A percentile compares a stretch with the other conserved stretches of the same genome.
These are phyloP conservation scores for Drosophila putrida DNA, from an alignment of 2,888 invertebrate species.

Conservation along the genomic window DNA sequence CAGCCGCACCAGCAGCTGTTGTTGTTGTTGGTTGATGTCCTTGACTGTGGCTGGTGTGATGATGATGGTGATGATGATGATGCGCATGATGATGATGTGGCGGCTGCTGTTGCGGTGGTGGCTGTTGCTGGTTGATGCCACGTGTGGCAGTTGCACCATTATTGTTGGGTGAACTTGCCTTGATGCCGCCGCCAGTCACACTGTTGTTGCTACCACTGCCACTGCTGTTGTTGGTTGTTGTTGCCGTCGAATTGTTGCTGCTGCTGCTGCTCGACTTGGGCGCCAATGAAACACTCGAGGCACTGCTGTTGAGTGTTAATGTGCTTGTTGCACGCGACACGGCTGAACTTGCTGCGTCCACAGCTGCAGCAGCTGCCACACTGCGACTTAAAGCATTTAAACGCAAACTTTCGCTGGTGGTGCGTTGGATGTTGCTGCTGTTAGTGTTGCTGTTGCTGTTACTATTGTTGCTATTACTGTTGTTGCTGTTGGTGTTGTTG, in stretches of 20 bases:
- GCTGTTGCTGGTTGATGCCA: constrained; percentile 25
- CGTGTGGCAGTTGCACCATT: constrained; percentile 60
- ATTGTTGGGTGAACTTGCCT: constrained; percentile 82
- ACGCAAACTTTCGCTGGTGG: constrained; percentile 91
- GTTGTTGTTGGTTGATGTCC: constrained; percentile 57
- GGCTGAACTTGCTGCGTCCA: constrained; percentile 18
- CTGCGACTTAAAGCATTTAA: constrained; percentile 82
- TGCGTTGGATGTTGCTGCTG: constrained; percentile 87
- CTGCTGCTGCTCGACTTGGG: constrained; percentile 69
- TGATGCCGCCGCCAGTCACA: constrained; percentile 39
- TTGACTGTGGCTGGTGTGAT: constrained; percentile 78
- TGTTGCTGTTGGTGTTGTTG: constrained; percentile 47
- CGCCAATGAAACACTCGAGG: constrained; percentile 67
- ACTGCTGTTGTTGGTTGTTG: constrained; percentile 20
- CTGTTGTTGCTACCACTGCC: constrained; percentile 41
- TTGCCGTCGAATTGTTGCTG: constrained; percentile 42
- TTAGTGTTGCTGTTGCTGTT: constrained; percentile 39
- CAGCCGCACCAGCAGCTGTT: constrained; percentile 14
- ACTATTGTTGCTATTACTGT: constrained; percentile 54
- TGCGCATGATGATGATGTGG: constrained; percentile 58
- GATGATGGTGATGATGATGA: constrained; percentile 60
- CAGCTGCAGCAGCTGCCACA: constrained; percentile 26
- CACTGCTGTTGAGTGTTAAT: constrained; percentile 44
- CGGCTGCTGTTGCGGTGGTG: constrained; percentile 39
- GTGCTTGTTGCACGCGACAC: constrained; percentile 51